Evolutionary conservation across 1,140 invertebrate genomes (phyloP).

Genomic region (Pinna nobilis): DNA sequence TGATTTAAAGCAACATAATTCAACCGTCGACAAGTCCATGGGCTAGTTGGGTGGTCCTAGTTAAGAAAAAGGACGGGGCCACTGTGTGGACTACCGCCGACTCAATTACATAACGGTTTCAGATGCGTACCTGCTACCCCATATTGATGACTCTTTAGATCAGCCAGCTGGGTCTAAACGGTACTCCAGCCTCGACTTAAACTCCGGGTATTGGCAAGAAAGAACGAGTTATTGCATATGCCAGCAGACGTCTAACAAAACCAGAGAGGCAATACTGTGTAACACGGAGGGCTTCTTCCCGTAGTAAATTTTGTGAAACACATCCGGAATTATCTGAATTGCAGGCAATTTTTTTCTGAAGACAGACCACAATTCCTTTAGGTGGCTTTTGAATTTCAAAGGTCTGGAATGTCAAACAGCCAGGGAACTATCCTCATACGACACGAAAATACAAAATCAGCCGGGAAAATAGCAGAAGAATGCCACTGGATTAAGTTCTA

Average conservation of each 20-base stretch:
- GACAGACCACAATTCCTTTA: constrained; percentile 1
- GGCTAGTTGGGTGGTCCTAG: constrained; percentile 2
- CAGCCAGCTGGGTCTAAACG: neutral
- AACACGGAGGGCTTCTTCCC: neutral
- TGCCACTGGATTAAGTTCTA: too few relatives aligned
- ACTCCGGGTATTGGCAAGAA: neutral
- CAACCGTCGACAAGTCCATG: constrained; percentile 9
- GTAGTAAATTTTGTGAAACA: neutral
- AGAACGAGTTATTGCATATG: constrained; percentile 13
- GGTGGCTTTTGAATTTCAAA: neutral
- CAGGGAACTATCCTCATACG: too few relatives aligned
- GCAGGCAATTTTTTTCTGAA: neutral
- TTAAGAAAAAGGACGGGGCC: constrained; percentile 1
- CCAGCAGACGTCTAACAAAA: neutral
- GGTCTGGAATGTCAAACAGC: too few relatives aligned
- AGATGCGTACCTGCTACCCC: neutral
- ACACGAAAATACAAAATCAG: too few relatives aligned
- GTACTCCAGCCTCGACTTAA: neutral
- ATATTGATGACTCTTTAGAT: neutral
- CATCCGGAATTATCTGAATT: neutral
- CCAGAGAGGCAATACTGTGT: constrained; percentile 18
- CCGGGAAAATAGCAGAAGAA: too few relatives aligned
- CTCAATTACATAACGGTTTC: neutral
- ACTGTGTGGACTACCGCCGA: neutral
- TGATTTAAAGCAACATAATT: constrained; percentile 19